Conservation (phyloP, 2,113 vertebrate genomes). For the Chroicocephalus ridibundus region DNA sequence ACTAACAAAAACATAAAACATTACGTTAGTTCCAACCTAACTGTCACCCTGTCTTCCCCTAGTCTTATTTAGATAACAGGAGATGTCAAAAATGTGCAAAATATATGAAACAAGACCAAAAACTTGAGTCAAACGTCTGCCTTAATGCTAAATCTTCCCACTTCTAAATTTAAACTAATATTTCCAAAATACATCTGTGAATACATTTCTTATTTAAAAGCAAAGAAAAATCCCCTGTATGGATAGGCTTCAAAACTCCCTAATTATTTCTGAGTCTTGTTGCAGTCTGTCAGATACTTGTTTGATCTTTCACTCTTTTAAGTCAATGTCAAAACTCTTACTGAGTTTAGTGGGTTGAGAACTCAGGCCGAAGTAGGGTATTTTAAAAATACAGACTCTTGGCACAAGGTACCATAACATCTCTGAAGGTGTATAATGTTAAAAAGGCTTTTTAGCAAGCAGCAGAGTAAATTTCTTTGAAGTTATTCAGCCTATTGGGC, state of each 20-base stretch:
- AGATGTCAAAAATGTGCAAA: neutral
- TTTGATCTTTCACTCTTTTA: constrained; percentile 59
- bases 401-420: constrained; percentile 11
- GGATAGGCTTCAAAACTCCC: constrained; percentile 28
- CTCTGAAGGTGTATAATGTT: constrained; percentile 36
- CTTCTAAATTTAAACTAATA: constrained; percentile 37
- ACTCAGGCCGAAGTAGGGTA: constrained; percentile 1
- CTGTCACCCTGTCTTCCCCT: neutral
- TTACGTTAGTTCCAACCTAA: neutral
- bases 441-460: constrained; percentile 28
- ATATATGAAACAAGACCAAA: neutral
- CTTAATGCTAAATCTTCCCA: neutral
- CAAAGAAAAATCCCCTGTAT: constrained; percentile 19
- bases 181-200: constrained; percentile 47
- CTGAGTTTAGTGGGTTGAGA: constrained; percentile 33
- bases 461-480: constrained; percentile 34
- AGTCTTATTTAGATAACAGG: neutral
- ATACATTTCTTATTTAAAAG: constrained; percentile 15
- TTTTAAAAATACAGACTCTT: constrained; percentile 61
- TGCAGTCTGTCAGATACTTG: constrained; percentile 49
- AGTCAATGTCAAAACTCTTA: constrained; percentile 18
- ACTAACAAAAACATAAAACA: neutral
- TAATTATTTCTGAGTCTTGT: constrained; percentile 40
- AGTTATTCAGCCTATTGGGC: constrained; percentile 13
- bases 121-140: neutral